A percentile compares a stretch with the other conserved stretches of the same genome.
These are phyloP conservation scores for Uropsilus gracilis DNA, from an alignment of 2,113 vertebrate species.

Conservation along the genomic window DNA sequence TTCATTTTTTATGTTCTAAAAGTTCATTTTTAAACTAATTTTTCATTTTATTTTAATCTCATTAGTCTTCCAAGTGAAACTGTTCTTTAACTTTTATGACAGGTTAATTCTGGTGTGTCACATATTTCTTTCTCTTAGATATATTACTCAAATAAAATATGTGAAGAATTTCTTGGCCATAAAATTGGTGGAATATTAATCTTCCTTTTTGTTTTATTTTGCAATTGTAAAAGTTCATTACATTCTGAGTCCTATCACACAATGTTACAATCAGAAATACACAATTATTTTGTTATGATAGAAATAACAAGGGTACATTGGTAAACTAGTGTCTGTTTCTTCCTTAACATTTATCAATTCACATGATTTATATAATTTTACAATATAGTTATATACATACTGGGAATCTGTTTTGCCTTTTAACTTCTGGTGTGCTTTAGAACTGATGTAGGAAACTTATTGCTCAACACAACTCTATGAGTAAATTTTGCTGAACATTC, in stretches of 20 bases:
- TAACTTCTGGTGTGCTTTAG: not conserved
- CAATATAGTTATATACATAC: not conserved
- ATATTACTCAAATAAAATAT: conserved; percentile 37
- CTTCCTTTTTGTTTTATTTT: conserved; percentile 43
- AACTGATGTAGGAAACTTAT: not conserved
- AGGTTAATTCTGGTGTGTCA: conserved; percentile 53
- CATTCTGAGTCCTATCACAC: not conserved
- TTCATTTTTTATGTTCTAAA: conserved; percentile 15
- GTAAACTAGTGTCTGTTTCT: conserved; percentile 7
- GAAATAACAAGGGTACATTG: conserved; percentile 5
- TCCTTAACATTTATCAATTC: not conserved
- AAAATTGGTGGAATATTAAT: conserved; percentile 22
- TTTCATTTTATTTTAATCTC: conserved; percentile 9
- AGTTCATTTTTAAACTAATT: conserved; percentile 45
- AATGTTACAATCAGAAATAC: not conserved
- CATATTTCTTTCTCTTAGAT: conserved; percentile 49
- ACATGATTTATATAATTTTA: not conserved
- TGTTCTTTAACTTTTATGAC: conserved; percentile 10
- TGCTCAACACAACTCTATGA: not conserved
- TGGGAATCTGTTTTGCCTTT: not conserved
- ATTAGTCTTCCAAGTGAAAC: not conserved
- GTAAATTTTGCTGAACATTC: not conserved
- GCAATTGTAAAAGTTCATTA: not conserved
- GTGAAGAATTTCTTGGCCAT: conserved; percentile 25
- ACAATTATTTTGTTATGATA: not conserved